Percentiles rank a stretch among this genome's conserved stretches.
Conservation (phyloP, 1,140 invertebrate genomes). For the Neodiprion pinetum region DNA sequence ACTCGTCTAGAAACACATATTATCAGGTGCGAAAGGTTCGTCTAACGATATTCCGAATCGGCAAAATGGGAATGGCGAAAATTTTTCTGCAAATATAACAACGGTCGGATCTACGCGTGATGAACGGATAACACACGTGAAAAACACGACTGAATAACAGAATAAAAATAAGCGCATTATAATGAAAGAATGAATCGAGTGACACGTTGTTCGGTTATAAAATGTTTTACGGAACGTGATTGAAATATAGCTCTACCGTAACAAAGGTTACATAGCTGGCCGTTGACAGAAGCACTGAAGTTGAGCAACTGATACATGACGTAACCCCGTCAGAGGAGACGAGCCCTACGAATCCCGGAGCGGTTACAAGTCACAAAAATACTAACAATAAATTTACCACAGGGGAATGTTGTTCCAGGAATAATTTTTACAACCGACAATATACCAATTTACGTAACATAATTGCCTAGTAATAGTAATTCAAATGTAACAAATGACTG, state of each 20-base stretch:
- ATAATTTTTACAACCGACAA: background rate
- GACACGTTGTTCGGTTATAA: background rate
- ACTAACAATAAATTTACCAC: too few species aligned
- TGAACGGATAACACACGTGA: background rate
- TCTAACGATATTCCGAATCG: too few species aligned
- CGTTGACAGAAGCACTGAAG: conserved; percentile 4
- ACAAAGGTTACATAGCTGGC: conserved; percentile 7
- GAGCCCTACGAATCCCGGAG: background rate
- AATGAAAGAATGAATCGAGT: background rate
- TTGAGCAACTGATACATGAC: background rate
- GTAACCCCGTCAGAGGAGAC: background rate
- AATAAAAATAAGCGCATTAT: too few species aligned
- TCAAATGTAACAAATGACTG: too few species aligned
- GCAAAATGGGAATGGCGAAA: too few species aligned
- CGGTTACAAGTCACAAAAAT: background rate
- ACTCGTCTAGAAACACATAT: too few species aligned
- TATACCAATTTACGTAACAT: too few species aligned
- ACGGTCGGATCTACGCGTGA: background rate
- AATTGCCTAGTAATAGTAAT: too few species aligned
- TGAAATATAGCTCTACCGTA: background rate
- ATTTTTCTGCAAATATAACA: too few species aligned
- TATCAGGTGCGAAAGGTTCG: too few species aligned
- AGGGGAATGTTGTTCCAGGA: background rate
- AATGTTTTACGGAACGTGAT: background rate
- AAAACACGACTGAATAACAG: too few species aligned